Conservation (phyloP, 1,140 invertebrate species). For the Drosophila melanogaster region DNA sequence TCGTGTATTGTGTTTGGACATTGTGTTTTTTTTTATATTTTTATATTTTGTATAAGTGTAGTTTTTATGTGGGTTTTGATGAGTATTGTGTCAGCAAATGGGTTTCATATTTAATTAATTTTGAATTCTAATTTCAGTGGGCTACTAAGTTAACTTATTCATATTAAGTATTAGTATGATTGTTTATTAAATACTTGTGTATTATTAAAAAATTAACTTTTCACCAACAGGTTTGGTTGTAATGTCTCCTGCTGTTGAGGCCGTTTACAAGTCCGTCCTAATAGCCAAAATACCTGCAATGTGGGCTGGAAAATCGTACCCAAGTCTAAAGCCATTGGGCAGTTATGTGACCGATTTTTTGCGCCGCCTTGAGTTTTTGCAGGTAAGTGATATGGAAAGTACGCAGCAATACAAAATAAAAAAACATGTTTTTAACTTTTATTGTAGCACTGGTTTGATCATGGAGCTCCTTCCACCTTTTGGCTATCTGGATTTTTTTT, state of each 20-base stretch:
- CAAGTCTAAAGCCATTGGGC: constrained; percentile 95
- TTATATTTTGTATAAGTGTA: background rate
- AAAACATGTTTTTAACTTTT: background rate
- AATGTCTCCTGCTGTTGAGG: constrained; percentile 94
- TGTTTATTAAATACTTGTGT: too few species aligned
- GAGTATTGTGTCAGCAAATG: constrained; percentile 4
- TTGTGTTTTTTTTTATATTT: constrained; percentile 1
- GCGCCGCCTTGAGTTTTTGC: constrained; percentile 91
- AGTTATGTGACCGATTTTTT: constrained; percentile 96
- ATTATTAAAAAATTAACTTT: too few species aligned
- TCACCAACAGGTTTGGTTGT: constrained; percentile 89
- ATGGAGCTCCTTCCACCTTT: constrained; percentile 92
- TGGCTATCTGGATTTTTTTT: constrained; percentile 98
- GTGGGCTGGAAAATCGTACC: constrained; percentile 95
- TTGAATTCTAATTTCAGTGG: constrained; percentile 2
- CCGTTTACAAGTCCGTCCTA: constrained; percentile 93
- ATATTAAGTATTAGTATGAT: background rate
- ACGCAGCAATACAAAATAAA: too few species aligned
- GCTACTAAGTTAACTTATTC: constrained; percentile 28
- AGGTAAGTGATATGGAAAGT: constrained; percentile 85
- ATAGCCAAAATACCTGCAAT: constrained; percentile 92
- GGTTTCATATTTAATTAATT: constrained; percentile 22
- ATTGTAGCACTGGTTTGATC: constrained; percentile 91
- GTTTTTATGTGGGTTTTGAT: constrained; percentile 15
- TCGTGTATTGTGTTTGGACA: constrained; percentile 3